Evolutionary conservation across 2,888 invertebrate species (phyloP).

Genomic region (Macaria notata): DNA sequence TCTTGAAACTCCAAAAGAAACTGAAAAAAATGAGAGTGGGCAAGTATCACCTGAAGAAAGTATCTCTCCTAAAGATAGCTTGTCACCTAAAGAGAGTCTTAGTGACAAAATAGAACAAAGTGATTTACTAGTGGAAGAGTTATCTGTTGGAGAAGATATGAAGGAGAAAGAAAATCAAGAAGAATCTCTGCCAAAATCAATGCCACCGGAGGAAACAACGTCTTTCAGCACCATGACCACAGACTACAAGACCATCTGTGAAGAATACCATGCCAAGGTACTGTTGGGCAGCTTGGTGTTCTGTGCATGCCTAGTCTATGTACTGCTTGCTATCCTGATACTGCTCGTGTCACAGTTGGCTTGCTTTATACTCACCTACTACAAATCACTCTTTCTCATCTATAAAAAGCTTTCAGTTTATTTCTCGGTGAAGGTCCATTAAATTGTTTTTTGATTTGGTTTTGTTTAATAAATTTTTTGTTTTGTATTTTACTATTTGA

Average conservation of each 20-base stretch:
- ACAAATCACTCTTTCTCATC: slow-evolving; percentile 28
- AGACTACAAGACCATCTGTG: slow-evolving; percentile 87
- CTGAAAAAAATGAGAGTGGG: not conserved
- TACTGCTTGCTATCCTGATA: slow-evolving; percentile 34
- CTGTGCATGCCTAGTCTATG: slow-evolving; percentile 32
- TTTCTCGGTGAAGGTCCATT: slow-evolving; percentile 6
- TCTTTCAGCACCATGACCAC: slow-evolving; percentile 84
- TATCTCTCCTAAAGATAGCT: slow-evolving; percentile 47
- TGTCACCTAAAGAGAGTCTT: slow-evolving; percentile 24
- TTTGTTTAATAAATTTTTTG: slow-evolving; percentile 8
- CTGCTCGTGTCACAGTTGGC: slow-evolving; percentile 48
- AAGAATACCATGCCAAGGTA: slow-evolving; percentile 87
- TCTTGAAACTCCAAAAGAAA: slow-evolving; percentile 19
- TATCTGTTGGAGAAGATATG: slow-evolving; percentile 58
- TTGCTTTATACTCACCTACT: slow-evolving; percentile 41
- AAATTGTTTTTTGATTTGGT: not conserved
- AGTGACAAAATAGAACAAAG: slow-evolving; percentile 59
- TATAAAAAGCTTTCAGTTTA: slow-evolving; percentile 13
- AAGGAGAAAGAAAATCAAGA: slow-evolving; percentile 50
- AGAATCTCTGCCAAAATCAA: slow-evolving; percentile 60
- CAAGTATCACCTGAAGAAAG: slow-evolving; percentile 23
- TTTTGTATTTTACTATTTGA: not conserved
- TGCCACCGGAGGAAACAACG: slow-evolving; percentile 61
- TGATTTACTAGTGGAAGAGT: slow-evolving; percentile 68
- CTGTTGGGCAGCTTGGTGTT: slow-evolving; percentile 41